Evolutionary conservation across 2,797 vertebrate genomes (phyloP), one percentile per base, ranked within the genome.

Genomic region (Urocyon cinereoargenteus): DNA sequence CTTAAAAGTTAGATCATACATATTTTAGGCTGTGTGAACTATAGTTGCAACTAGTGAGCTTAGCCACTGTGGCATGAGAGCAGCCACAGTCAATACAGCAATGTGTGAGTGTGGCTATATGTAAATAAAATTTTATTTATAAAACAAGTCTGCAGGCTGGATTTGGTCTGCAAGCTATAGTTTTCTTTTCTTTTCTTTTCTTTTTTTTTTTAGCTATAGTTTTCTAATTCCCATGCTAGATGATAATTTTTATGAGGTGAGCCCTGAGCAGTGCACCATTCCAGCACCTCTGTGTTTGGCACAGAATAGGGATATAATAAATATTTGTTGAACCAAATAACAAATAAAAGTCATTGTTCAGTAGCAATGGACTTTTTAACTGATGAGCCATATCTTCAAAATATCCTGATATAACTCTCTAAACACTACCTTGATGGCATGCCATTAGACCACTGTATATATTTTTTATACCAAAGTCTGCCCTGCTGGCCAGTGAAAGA

Each of bases 241-340:
- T 40, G 2, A 22, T 57, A 62, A 40, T 82, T 77, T 34, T 61
- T 21, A 36, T 51, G 18, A 77, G 11, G 10, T 73, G 15, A 57
- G 4, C 11, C 0, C 12, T 62, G 6, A 51, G n/a, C 0, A 3
- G 14, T 12, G 40, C 28, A 36, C 7, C 85, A 13, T 70, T 4
- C 6, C 15, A 73, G 11, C 12, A 34, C 1, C 28, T 89, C 10
- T 86, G 2, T 72, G 24, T 24, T 57, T 59, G 10, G 45, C 45
- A 36, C 14, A n/a, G 57, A 83, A 6, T 14, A 45, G 4, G 34
- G 57, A 2, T 40, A n/a, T 59, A 45, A 53, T 62, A 77, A 81
- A 61, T 3, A 24, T 59, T 70, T 92, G 5, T 0, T 49, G 5
- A 90, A 40, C 12, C 16, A 86, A 84, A 26, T 57, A 89, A 53